These are phyloP conservation scores for Vulpes lagopus DNA, from an alignment of 2,113 vertebrate genomes.

Conservation along the genomic window DNA sequence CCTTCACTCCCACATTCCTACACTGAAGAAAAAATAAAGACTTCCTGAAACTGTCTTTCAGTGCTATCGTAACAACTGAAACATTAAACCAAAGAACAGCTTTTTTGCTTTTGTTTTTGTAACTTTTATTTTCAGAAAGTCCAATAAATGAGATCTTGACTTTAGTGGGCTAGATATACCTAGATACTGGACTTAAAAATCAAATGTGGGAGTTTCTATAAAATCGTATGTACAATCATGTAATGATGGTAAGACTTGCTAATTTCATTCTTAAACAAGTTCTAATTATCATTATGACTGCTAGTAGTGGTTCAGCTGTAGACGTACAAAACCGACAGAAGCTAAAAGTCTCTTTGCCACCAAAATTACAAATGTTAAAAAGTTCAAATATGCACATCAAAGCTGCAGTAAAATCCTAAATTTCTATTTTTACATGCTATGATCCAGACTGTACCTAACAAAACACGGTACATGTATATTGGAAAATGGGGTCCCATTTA, in stretches of 20 bases:
- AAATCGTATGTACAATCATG: slow-evolving; percentile 27
- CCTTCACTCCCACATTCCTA: background rate
- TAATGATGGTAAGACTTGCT: background rate
- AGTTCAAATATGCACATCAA: slow-evolving; percentile 72
- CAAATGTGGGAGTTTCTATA: background rate
- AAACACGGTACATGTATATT: slow-evolving; percentile 59
- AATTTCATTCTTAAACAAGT: slow-evolving; percentile 35
- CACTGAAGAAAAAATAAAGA: slow-evolving; percentile 6
- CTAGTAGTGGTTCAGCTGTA: slow-evolving; percentile 40
- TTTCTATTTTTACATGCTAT: slow-evolving; percentile 65
- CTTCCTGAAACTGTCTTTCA: background rate
- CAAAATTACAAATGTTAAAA: slow-evolving; percentile 78
- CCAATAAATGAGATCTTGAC: slow-evolving; percentile 18
- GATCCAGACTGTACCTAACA: slow-evolving; percentile 72
- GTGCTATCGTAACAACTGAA: slow-evolving; percentile 8
- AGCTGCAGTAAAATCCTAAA: slow-evolving; percentile 73
- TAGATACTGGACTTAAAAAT: slow-evolving; percentile 20
- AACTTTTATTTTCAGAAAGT: slow-evolving; percentile 60
- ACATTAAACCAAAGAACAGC: slow-evolving; percentile 36
- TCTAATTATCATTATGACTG: slow-evolving; percentile 22
- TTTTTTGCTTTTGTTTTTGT: slow-evolving; percentile 11
- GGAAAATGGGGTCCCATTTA: slow-evolving; percentile 72
- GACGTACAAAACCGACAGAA: slow-evolving; percentile 73
- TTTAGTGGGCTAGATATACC: background rate
- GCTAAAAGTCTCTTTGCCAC: slow-evolving; percentile 77